phyloP scores from a whole-genome alignment of 2,113 vertebrate genomes.

The Python bivittatus region DNA sequence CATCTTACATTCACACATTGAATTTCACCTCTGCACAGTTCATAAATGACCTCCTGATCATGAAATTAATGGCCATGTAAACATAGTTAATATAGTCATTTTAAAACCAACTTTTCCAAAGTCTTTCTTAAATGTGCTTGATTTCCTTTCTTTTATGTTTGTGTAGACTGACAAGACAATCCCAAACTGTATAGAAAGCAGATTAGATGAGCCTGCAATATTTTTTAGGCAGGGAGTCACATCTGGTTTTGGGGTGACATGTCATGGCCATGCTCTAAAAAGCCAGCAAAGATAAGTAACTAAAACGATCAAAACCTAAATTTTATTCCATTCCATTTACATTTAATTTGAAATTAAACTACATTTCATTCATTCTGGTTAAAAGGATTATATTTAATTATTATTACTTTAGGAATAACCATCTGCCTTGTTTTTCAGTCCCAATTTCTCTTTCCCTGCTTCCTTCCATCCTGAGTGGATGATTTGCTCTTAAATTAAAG shows the following conservation, averaged over 20 bases:
- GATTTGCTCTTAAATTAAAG: neutral
- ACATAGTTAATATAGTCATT: neutral
- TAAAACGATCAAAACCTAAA: neutral
- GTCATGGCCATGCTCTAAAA: neutral
- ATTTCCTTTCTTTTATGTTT: neutral
- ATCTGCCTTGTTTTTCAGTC: neutral
- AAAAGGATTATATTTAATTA: neutral
- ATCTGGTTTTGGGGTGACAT: neutral
- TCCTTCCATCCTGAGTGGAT: neutral
- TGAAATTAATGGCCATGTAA: neutral
- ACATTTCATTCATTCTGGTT: neutral
- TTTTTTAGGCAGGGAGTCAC: neutral
- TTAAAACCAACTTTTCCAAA: neutral
- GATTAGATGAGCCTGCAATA: neutral
- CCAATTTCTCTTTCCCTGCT: neutral
- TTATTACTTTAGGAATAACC: neutral
- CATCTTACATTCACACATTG: neutral
- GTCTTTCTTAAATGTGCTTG: neutral
- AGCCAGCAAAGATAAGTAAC: too few species aligned
- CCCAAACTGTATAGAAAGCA: neutral
- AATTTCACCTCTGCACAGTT: neutral
- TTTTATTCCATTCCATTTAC: neutral
- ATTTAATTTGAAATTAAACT: neutral
- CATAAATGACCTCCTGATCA: neutral
- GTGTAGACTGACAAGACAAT: neutral